These are phyloP conservation scores for Chamaetylas fuelleborni DNA, from an alignment of 2,113 vertebrate genomes.

Conservation along the genomic window DNA sequence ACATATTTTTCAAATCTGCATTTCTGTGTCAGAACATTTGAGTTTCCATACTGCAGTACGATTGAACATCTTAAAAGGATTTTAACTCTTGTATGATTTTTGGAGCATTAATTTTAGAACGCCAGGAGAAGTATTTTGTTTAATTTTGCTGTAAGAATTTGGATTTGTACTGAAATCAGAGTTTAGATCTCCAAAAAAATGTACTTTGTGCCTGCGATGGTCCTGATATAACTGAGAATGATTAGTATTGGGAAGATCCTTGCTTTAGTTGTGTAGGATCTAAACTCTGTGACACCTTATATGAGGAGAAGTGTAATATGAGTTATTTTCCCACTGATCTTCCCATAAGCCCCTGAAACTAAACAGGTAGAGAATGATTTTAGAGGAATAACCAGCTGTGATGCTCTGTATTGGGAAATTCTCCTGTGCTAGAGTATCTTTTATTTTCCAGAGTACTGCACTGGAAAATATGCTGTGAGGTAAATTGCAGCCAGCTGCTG, in stretches of 20 bases:
- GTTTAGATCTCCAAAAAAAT: neutral
- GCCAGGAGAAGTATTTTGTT: neutral
- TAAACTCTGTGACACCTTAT: neutral
- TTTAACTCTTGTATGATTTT: neutral
- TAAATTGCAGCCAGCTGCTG: neutral
- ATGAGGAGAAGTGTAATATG: neutral
- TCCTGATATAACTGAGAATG: neutral
- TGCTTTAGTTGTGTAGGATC: neutral
- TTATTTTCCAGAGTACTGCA: neutral
- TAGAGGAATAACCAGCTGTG: neutral
- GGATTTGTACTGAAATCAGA: neutral
- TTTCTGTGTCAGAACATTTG: neutral
- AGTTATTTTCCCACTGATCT: neutral
- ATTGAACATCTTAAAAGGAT: neutral
- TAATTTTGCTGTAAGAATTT: neutral
- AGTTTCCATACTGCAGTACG: fast-evolving
- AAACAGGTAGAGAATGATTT: neutral
- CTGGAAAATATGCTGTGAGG: fast-evolving
- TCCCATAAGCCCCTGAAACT: neutral
- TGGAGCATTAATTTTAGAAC: neutral
- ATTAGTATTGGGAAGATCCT: neutral
- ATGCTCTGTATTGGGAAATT: neutral
- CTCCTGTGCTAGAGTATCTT: neutral
- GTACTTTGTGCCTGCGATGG: neutral
- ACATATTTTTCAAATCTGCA: neutral